These are phyloP conservation scores for Physeter macrocephalus DNA, from an alignment of 2,113 vertebrate genomes.

Conservation along the genomic window DNA sequence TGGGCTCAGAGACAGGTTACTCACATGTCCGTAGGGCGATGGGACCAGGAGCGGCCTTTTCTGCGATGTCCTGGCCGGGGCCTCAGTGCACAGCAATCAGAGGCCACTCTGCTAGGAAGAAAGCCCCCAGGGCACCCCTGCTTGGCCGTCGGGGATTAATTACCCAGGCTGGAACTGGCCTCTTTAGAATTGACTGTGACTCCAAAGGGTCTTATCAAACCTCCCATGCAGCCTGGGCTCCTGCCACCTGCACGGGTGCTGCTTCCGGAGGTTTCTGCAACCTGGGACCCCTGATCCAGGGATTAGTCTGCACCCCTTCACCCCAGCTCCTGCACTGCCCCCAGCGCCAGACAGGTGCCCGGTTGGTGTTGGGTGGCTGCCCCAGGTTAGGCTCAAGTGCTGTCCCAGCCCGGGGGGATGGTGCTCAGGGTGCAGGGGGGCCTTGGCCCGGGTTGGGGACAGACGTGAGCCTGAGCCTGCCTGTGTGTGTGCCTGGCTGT, in stretches of 20 bases:
- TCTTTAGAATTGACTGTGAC: not conserved
- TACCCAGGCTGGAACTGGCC: not conserved
- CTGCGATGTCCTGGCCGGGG: too few relatives aligned
- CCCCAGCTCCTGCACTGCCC: not conserved
- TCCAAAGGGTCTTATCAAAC: not conserved
- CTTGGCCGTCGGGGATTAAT: not conserved
- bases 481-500: not conserved
- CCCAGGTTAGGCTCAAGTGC: not conserved
- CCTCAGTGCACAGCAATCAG: not conserved
- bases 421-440: not conserved
- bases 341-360: fast-evolving
- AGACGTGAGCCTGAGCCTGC: not conserved
- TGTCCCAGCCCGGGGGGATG: not conserved
- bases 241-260: fast-evolving
- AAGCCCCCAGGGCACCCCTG: fast-evolving
- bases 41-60: too few relatives aligned
- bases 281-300: not conserved
- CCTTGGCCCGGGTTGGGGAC: not conserved
- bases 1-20: not conserved
- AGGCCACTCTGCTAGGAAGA: not conserved
- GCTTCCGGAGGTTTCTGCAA: not conserved
- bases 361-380: fast-evolving
- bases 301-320: fast-evolving
- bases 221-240: fast-evolving
- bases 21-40: fast-evolving